A percentile compares a stretch with the other conserved stretches of the same genome.
These are phyloP conservation scores for Mus pahari DNA, from an alignment of 2,113 vertebrate species.

Conservation along the genomic window DNA sequence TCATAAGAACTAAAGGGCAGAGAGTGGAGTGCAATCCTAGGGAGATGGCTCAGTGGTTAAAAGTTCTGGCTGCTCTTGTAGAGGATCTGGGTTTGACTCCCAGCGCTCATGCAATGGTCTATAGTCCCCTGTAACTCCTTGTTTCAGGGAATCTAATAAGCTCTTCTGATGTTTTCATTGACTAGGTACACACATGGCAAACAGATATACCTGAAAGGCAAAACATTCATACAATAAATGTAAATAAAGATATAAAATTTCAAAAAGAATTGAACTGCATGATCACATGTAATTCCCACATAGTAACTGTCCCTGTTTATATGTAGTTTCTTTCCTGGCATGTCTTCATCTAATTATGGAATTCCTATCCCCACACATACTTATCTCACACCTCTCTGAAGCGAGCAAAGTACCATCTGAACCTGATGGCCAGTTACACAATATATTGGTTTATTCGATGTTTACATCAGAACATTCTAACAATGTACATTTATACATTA, in stretches of 20 bases:
- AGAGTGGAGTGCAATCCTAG: neutral
- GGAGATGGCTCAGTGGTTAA: too few relatives aligned
- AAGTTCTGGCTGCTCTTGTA: neutral
- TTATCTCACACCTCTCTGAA: neutral
- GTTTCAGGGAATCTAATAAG: neutral
- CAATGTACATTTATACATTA: neutral
- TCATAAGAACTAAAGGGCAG: neutral
- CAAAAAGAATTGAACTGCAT: neutral
- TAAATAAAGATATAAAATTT: neutral
- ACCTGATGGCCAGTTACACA: neutral
- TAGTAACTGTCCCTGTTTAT: neutral
- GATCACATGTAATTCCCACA: neutral
- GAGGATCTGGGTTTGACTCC: neutral
- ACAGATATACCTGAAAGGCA: neutral
- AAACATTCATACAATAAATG: neutral
- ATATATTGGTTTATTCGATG: neutral
- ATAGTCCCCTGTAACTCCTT: too few relatives aligned
- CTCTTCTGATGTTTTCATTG: neutral
- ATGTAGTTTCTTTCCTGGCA: neutral
- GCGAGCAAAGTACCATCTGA: neutral
- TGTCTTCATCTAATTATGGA: neutral
- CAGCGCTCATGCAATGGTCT: neutral
- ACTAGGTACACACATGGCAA: neutral
- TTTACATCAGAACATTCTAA: neutral
- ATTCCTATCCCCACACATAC: rapidly evolving